Conservation (phyloP, 1,140 invertebrate species). For the Reticulitermes speratus region DNA sequence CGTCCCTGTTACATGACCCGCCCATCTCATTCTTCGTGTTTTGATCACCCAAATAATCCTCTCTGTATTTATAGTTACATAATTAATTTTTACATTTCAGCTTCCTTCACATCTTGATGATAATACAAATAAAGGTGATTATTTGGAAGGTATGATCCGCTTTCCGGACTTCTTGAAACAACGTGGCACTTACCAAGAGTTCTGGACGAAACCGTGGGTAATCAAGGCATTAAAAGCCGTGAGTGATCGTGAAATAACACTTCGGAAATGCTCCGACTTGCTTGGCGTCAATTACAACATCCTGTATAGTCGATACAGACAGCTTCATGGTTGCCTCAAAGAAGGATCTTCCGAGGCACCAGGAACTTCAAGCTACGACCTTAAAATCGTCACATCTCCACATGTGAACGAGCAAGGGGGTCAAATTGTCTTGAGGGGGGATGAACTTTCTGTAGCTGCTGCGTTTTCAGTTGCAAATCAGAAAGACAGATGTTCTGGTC, state of each 20-base stretch:
- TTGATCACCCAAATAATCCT: no score
- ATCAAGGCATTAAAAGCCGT: neutral
- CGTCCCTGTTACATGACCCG: no score
- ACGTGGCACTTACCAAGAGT: neutral
- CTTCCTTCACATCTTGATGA: no score
- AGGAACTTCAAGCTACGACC: neutral
- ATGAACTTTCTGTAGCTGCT: neutral
- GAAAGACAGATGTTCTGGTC: neutral
- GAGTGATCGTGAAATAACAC: neutral
- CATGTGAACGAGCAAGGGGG: neutral
- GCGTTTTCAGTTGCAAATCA: neutral
- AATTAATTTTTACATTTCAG: no score
- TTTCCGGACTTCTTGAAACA: neutral
- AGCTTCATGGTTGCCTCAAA: neutral
- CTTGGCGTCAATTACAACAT: neutral
- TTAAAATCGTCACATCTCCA: neutral
- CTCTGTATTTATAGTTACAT: no score
- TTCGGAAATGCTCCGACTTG: neutral
- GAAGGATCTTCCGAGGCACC: neutral
- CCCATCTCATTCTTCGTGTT: no score
- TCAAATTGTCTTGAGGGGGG: neutral
- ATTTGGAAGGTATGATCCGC: neutral
- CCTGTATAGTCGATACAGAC: neutral
- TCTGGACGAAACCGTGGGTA: conserved; percentile 9
- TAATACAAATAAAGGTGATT: no score